A percentile compares a stretch with the other conserved stretches of the same genome.
phyloP scores from a whole-genome alignment of 2,797 vertebrate species.

The Cyprinodon diabolis region DNA sequence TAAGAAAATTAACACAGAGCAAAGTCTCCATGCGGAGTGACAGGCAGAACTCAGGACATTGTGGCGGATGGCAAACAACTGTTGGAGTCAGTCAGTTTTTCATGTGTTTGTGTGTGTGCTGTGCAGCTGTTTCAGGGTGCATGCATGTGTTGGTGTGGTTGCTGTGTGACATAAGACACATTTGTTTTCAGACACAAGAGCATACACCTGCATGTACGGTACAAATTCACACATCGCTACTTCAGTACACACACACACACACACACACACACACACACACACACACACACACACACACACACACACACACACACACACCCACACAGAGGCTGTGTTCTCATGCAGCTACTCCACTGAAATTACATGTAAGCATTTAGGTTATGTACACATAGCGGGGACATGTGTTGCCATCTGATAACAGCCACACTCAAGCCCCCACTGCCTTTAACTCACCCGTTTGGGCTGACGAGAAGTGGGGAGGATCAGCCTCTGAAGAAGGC shows the following conservation, averaged over 20 bases:
- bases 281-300: slow-evolving; percentile 75
- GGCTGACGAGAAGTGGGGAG: neutral
- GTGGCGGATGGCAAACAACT: slow-evolving; percentile 70
- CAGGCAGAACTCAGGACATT: slow-evolving; percentile 76
- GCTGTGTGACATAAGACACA: slow-evolving; percentile 66
- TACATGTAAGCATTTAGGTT: slow-evolving; percentile 80
- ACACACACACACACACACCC: slow-evolving; percentile 70
- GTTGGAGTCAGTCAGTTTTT: slow-evolving; percentile 52
- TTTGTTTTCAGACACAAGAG: slow-evolving; percentile 72
- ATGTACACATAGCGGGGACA: slow-evolving; percentile 77
- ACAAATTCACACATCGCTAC: slow-evolving; percentile 77
- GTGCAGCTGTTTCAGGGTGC: slow-evolving; percentile 69
- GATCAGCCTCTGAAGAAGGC: slow-evolving; percentile 45
- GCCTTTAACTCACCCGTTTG: neutral
- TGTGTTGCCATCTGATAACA: slow-evolving; percentile 65
- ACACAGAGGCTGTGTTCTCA: slow-evolving; percentile 80
- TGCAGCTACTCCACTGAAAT: slow-evolving; percentile 82
- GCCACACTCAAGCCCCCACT: slow-evolving; percentile 25
- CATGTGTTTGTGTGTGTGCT: slow-evolving; percentile 26
- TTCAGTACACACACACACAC: slow-evolving; percentile 73
- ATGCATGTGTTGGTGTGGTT: slow-evolving; percentile 69
- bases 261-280: slow-evolving; percentile 72
- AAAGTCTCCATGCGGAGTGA: slow-evolving; percentile 83
- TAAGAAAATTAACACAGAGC: slow-evolving; percentile 84
- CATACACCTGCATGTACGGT: slow-evolving; percentile 79